Evolutionary conservation across 2,888 invertebrate genomes (phyloP).

Genomic region (Apotomis capreana): DNA sequence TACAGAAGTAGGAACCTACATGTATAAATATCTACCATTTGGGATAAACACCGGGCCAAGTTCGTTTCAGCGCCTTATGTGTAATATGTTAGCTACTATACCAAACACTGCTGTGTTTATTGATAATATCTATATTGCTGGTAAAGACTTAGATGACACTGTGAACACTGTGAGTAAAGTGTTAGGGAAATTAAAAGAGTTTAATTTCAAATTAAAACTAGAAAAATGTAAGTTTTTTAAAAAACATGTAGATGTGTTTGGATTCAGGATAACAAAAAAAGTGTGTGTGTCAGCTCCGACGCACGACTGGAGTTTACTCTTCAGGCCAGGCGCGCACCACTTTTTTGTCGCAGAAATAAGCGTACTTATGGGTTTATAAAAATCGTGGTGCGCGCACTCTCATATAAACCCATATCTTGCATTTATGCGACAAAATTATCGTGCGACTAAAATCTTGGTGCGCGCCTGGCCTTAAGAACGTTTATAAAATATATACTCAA

Average conservation of each 20-base stretch:
- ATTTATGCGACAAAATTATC: too few relatives aligned
- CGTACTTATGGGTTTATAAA: too few relatives aligned
- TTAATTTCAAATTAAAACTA: conserved; percentile 31
- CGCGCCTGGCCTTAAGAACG: too few relatives aligned
- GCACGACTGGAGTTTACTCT: too few relatives aligned
- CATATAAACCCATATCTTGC: too few relatives aligned
- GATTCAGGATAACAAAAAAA: conserved; percentile 21
- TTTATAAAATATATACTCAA: too few relatives aligned
- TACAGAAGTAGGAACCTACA: conserved; percentile 38
- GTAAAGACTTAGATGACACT: neutral
- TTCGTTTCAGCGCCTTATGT: conserved; percentile 43
- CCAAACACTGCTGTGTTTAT: conserved; percentile 32
- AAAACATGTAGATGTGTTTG: conserved; percentile 29
- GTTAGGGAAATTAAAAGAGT: conserved; percentile 15
- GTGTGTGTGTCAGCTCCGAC: too few relatives aligned
- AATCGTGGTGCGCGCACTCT: too few relatives aligned
- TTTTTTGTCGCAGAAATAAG: too few relatives aligned
- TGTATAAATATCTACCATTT: conserved; percentile 21
- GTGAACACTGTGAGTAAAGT: neutral
- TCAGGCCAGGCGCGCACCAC: too few relatives aligned
- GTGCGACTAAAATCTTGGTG: too few relatives aligned
- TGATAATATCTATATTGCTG: conserved; percentile 18
- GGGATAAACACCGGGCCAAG: conserved; percentile 34
- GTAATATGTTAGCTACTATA: conserved; percentile 24
- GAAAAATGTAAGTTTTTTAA: conserved; percentile 36